Conservation (phyloP, 2,797 vertebrate genomes). For the Clarias laeviceps region DNA sequence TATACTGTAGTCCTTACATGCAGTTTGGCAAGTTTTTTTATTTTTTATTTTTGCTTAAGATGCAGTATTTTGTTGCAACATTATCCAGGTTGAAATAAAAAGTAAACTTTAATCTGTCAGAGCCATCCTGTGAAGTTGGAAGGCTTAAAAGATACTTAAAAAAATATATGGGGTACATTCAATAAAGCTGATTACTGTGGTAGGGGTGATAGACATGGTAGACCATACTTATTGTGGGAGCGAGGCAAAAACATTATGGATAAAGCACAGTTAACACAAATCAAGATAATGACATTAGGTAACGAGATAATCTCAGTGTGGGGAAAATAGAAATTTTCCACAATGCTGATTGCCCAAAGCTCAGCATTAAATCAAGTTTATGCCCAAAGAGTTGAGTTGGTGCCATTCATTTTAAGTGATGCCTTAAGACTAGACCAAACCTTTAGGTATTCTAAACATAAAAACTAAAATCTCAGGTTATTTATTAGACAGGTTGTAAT, state of each 20-base stretch:
- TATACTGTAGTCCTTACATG: neutral
- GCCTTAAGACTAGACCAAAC: neutral
- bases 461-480: neutral
- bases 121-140: neutral
- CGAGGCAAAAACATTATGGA: neutral
- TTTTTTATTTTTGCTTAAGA: no score
- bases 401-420: neutral
- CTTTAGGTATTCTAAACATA: neutral
- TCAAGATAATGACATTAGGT: neutral
- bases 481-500: neutral
- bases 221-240: neutral
- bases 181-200: neutral
- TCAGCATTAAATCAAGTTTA: slow-evolving; percentile 2
- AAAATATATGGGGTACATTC: neutral
- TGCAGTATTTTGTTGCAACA: neutral
- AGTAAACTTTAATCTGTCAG: neutral
- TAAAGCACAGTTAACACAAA: neutral
- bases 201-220: neutral
- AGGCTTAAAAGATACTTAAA: neutral
- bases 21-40: neutral
- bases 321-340: neutral
- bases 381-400: neutral
- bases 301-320: neutral
- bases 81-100: neutral
- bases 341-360: neutral